phyloP scores from a whole-genome alignment of 2,113 vertebrate species.

The Apodemus speciosus region DNA sequence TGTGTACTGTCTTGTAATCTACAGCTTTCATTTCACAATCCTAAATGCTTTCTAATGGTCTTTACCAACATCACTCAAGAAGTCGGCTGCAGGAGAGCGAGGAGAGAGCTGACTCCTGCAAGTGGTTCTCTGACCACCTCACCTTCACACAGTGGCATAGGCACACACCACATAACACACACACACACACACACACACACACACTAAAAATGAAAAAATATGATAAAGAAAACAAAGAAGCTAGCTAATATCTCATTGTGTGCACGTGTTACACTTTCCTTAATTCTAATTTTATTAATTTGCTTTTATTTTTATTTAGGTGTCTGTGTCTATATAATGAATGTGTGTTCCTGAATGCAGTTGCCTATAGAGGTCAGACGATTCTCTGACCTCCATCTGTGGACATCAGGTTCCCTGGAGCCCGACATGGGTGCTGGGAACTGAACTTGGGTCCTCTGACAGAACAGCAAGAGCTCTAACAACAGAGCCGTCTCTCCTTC shows the following conservation, averaged over 20 bases:
- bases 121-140: background rate
- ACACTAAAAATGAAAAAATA: background rate
- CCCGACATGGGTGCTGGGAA: background rate
- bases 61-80: slow-evolving; percentile 33
- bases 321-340: background rate
- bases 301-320: background rate
- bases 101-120: background rate
- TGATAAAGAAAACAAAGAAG: background rate
- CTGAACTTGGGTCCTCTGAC: background rate
- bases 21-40: slow-evolving; percentile 49
- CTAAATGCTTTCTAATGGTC: background rate
- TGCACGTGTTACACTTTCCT: background rate
- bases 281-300: background rate
- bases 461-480: no score
- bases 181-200: background rate
- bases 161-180: background rate
- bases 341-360: background rate
- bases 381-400: no score
- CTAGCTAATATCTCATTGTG: background rate
- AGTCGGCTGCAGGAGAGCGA: background rate
- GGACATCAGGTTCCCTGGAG: background rate
- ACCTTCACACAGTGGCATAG: background rate
- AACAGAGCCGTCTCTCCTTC: background rate
- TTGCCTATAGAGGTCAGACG: background rate
- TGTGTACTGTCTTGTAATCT: background rate